phyloP scores from a whole-genome alignment of 1,140 invertebrate genomes.

The Lycorma delicatula region DNA sequence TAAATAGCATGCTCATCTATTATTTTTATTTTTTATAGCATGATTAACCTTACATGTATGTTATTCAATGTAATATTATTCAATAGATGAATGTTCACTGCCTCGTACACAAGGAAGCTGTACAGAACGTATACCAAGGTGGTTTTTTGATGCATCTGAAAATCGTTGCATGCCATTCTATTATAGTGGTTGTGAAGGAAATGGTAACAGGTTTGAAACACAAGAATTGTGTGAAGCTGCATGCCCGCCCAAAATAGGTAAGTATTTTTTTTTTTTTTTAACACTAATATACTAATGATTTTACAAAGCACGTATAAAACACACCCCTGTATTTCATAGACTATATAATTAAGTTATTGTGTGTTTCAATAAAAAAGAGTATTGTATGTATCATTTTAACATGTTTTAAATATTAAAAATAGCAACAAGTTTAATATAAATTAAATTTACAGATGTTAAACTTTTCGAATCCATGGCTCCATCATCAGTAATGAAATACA shows the following conservation, averaged over 20 bases:
- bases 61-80: constrained; percentile 8
- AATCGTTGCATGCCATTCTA: constrained; percentile 91
- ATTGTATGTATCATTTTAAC: too few relatives aligned
- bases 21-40: neutral
- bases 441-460: too few relatives aligned
- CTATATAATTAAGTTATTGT: too few relatives aligned
- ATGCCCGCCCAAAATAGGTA: constrained; percentile 73
- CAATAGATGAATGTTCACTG: constrained; percentile 63
- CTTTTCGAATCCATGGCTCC: too few relatives aligned
- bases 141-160: constrained; percentile 78
- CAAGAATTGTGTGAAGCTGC: constrained; percentile 65
- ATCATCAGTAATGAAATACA: too few relatives aligned
- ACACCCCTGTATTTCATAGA: too few relatives aligned
- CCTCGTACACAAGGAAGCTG: constrained; percentile 73
- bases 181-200: constrained; percentile 86
- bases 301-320: too few relatives aligned
- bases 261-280: too few relatives aligned
- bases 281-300: too few relatives aligned
- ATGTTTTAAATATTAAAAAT: too few relatives aligned
- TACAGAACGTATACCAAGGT: constrained; percentile 62
- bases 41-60: neutral
- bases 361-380: too few relatives aligned
- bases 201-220: constrained; percentile 76
- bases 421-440: too few relatives aligned
- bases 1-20: neutral